Evolutionary conservation across 2,797 vertebrate genomes (phyloP), one percentile per base, ranked within the genome.

Genomic region (Gorsachius magnificus): DNA sequence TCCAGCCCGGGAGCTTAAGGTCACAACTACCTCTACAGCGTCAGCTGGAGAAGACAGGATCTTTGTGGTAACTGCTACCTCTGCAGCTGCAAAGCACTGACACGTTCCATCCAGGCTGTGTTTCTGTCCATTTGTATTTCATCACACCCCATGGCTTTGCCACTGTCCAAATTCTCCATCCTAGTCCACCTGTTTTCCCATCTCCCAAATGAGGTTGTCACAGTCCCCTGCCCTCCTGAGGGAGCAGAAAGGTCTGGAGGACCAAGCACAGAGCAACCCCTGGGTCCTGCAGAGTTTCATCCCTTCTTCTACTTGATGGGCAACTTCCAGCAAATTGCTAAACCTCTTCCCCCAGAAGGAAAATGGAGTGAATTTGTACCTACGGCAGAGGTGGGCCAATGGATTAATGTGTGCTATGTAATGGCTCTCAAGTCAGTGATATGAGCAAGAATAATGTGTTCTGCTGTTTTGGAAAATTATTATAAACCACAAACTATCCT

Each of bases 401-500:
- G 60, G 28, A 46, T 5, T 74, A 12, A 88, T 48, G 72, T 29
- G 43, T 11, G 25, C 8, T 66, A 11, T 68, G 72, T 58, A 78
- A 75, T 20, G 66, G 66, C n/a, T 92, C 54, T 84, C 70, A 69
- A 31, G 43, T 7, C 86, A 48, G 51, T 29, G 54, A 68, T 41
- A 57, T 0, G 0, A 63, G 53, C 46, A 79, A 63, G 74, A 83
- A 78, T 72, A 84, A 70, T 56, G 51, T 20, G 41, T 51, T 90
- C 80, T 65, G 16, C 20, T 91, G 11, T 8, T 79, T 51, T 84
- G 86, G 86, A 94, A 92, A 89, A 92, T 58, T 57, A 36, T 65
- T 89, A 41, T 65, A 89, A 95, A 82, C 90, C 94, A 90, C 94
- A 89, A 69, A 29, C 50, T 64, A 16, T 88, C 71, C 82, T 79